Evolutionary conservation across 2,888 invertebrate species (phyloP).

Genomic region (Microctonus brassicae): DNA sequence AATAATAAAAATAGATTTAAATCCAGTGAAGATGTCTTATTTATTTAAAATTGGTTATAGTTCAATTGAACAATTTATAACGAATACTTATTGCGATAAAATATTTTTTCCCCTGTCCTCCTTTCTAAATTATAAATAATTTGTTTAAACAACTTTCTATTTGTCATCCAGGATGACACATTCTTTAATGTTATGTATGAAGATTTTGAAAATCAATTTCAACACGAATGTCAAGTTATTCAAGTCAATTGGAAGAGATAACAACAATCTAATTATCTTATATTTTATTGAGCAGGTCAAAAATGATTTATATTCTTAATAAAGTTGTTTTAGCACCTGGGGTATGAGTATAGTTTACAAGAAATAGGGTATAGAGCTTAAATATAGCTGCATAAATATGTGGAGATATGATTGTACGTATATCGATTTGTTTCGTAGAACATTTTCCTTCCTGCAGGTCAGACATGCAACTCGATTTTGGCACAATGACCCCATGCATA

Average conservation of each 20-base stretch:
- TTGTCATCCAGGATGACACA: too few relatives aligned
- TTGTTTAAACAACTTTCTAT: too few relatives aligned
- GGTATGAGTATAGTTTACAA: neutral
- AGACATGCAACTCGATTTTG: constrained; percentile 55
- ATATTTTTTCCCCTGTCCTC: too few relatives aligned
- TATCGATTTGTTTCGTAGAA: constrained; percentile 42
- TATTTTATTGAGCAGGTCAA: neutral
- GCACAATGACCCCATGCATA: constrained; percentile 54
- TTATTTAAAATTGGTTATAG: too few relatives aligned
- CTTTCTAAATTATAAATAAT: too few relatives aligned
- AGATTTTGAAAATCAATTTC: neutral
- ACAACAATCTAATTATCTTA: too few relatives aligned
- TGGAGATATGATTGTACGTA: neutral
- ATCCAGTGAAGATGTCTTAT: too few relatives aligned
- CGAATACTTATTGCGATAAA: too few relatives aligned
- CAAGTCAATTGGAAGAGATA: too few relatives aligned
- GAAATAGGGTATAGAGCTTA: neutral
- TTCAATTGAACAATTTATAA: too few relatives aligned
- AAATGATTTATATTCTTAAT: neutral
- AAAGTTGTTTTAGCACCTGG: neutral
- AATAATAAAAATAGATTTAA: too few relatives aligned
- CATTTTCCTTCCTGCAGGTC: constrained; percentile 36
- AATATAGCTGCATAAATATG: neutral
- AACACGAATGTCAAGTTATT: neutral
- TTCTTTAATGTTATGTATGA: too few relatives aligned